These are phyloP conservation scores for Gymnocypris eckloni DNA, from an alignment of 2,797 vertebrate species.

Conservation along the genomic window DNA sequence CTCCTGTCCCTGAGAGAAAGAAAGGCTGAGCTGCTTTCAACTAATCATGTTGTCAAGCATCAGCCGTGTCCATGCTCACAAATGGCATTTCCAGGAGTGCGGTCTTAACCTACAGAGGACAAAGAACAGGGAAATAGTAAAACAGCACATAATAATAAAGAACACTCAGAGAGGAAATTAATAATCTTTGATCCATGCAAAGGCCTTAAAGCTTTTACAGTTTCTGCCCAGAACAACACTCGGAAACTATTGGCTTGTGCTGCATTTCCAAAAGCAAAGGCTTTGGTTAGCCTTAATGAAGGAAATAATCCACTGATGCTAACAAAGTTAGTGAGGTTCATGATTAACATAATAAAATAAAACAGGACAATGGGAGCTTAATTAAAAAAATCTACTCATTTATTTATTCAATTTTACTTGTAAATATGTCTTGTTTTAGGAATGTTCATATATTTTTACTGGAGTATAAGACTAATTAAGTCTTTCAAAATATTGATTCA, in stretches of 20 bases:
- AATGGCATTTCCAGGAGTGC: slow-evolving; percentile 38
- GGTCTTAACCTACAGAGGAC: slow-evolving; percentile 38
- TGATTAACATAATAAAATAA: not conserved
- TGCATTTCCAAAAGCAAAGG: slow-evolving; percentile 13
- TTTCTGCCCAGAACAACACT: not conserved
- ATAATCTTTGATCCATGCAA: slow-evolving; percentile 30
- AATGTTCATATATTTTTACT: not conserved
- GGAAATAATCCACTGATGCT: not conserved
- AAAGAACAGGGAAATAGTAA: not conserved
- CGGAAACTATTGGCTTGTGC: not conserved
- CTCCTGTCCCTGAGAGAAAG: slow-evolving; percentile 40
- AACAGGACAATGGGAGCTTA: not conserved
- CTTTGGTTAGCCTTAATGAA: slow-evolving; percentile 17
- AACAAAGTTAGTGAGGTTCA: not conserved
- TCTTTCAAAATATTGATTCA: not conserved
- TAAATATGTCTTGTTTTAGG: not conserved
- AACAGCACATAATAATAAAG: not conserved
- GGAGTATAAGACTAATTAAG: not conserved
- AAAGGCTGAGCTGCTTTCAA: slow-evolving; percentile 23
- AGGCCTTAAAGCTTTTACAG: slow-evolving; percentile 28
- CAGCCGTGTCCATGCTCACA: slow-evolving; percentile 39
- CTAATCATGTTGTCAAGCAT: slow-evolving; percentile 32
- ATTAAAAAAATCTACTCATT: not conserved
- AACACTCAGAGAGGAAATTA: not conserved
- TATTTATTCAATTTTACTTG: not conserved